A percentile compares a stretch with the other conserved stretches of the same genome.
Conservation (phyloP, 2,888 invertebrate genomes). For the Netelia virgata region DNA sequence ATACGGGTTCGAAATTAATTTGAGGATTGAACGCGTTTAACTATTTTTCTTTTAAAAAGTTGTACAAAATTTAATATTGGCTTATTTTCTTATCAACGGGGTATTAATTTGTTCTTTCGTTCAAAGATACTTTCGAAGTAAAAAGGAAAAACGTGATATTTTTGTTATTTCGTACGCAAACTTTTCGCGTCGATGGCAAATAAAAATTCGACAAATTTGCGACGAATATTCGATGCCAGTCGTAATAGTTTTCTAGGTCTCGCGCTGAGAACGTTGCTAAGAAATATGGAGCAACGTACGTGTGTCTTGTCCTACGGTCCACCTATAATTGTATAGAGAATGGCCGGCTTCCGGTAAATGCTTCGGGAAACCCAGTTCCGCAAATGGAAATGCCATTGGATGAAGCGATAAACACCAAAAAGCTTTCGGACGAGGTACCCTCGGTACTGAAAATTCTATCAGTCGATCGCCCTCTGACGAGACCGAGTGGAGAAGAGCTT, state of each 20-base stretch:
- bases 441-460: conserved; percentile 48
- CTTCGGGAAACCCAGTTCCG: conserved; percentile 46
- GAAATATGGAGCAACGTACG: conserved; percentile 8
- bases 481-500: neutral
- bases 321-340: conserved; percentile 2
- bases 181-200: too few species aligned
- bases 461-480: conserved; percentile 15
- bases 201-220: too few species aligned
- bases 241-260: neutral
- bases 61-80: too few species aligned
- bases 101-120: too few species aligned
- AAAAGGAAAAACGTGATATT: too few species aligned
- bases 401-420: conserved; percentile 79
- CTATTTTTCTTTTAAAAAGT: too few species aligned
- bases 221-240: too few species aligned
- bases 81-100: too few species aligned
- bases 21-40: too few species aligned
- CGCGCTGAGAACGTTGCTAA: neutral
- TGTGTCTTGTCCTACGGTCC: conserved; percentile 1
- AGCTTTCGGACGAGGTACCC: conserved; percentile 69
- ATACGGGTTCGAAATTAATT: too few species aligned
- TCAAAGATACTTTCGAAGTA: too few species aligned
- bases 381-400: conserved; percentile 73
- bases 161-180: too few species aligned
- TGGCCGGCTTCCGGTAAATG: conserved; percentile 31